Percentiles rank a stretch among this genome's conserved stretches.
phyloP scores from a whole-genome alignment of 1,140 invertebrate genomes.

The Drosophila ficusphila region DNA sequence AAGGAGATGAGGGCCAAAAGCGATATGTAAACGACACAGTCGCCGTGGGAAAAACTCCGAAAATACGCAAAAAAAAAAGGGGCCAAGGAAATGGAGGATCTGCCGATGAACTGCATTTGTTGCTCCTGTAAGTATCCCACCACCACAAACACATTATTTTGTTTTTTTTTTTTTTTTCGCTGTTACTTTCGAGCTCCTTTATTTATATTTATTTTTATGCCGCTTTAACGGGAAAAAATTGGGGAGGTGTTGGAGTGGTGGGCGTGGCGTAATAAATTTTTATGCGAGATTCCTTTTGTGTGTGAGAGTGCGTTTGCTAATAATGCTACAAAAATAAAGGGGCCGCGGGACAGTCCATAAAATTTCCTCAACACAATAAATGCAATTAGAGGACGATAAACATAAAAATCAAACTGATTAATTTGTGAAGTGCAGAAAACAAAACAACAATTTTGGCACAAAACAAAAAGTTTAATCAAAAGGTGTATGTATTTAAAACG shows the following conservation, averaged over 20 bases:
- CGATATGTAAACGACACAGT: conserved; percentile 75
- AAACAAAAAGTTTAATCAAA: too few relatives aligned
- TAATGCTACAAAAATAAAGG: conserved; percentile 19
- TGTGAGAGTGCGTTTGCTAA: conserved; percentile 23
- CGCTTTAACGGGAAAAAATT: conserved; percentile 66
- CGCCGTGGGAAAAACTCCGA: conserved; percentile 69
- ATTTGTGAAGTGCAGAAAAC: conserved; percentile 22
- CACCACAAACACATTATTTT: conserved; percentile 45
- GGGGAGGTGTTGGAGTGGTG: conserved; percentile 23
- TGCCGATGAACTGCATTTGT: conserved; percentile 40
- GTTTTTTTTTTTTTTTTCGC: conserved; percentile 26
- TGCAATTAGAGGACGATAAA: conserved; percentile 44
- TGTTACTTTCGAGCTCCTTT: conserved; percentile 9
- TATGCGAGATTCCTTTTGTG: conserved; percentile 57
- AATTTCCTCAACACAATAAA: conserved; percentile 20
- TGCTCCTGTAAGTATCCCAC: conserved; percentile 41
- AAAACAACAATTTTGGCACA: not conserved
- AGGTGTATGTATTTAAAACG: too few relatives aligned
- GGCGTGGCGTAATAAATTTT: conserved; percentile 60
- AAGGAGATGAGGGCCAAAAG: conserved; percentile 39
- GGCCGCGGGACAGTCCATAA: conserved; percentile 18
- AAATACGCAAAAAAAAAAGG: conserved; percentile 27
- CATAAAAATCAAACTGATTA: conserved; percentile 53
- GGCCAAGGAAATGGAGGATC: conserved; percentile 12
- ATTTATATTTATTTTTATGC: conserved; percentile 61